These are phyloP conservation scores for Pristionchus maxplancki DNA, from an alignment of 2,888 invertebrate genomes.

Conservation along the genomic window DNA sequence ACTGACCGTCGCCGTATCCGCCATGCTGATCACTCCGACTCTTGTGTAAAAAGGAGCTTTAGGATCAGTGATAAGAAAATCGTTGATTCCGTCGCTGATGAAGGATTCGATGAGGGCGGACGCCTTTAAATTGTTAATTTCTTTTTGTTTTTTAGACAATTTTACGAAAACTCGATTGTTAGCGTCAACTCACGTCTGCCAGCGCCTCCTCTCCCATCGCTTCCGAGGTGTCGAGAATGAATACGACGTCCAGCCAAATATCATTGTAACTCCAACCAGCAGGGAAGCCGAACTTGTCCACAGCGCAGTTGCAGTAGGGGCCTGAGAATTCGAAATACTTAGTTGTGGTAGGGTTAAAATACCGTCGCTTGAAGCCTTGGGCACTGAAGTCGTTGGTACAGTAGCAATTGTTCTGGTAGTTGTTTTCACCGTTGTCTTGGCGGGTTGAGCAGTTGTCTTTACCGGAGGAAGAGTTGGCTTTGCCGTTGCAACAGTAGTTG, in stretches of 20 bases:
- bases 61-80: not conserved
- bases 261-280: not conserved
- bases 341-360: too few relatives aligned
- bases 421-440: too few relatives aligned
- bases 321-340: too few relatives aligned
- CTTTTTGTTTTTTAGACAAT: too few relatives aligned
- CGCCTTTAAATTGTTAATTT: not conserved
- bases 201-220: not conserved
- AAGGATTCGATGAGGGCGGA: not conserved
- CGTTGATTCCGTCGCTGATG: not conserved
- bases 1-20: not conserved
- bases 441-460: too few relatives aligned
- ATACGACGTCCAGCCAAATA: not conserved
- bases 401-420: too few relatives aligned
- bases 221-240: not conserved
- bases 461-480: not conserved
- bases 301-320: not conserved
- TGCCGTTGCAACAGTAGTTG: not conserved
- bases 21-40: conserved; percentile 17
- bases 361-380: not conserved
- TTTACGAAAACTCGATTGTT: not conserved
- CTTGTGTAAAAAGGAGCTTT: not conserved
- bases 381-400: not conserved
- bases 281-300: not conserved
- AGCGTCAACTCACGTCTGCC: not conserved